Conservation (phyloP, 2,797 vertebrate species). For the Discoglossus pictus region DNA sequence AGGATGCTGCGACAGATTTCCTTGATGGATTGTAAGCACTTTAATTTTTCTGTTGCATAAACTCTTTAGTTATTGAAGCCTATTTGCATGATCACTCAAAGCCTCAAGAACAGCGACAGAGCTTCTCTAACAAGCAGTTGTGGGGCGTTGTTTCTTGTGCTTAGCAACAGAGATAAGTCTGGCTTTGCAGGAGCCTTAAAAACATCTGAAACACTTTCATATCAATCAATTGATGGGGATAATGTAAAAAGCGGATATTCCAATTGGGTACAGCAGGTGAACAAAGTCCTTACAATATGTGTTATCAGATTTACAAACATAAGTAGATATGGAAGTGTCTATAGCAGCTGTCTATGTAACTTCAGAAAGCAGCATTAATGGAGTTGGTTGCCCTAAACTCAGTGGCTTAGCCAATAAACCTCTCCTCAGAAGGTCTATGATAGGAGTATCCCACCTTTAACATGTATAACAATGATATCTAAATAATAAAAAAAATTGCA, state of each 20-base stretch:
- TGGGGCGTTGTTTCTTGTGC: constrained; percentile 41
- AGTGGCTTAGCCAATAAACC: no score
- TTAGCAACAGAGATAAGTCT: constrained; percentile 35
- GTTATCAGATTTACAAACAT: no score
- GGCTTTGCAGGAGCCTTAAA: constrained; percentile 15
- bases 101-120: constrained; percentile 38
- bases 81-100: constrained; percentile 52
- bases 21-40: constrained; percentile 53
- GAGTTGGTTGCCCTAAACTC: no score
- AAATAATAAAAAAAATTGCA: no score
- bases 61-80: constrained; percentile 50
- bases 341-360: no score
- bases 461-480: no score
- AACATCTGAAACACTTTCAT: constrained; percentile 4
- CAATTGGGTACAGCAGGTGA: no score
- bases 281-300: no score
- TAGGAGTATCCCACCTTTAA: no score
- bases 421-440: no score
- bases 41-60: constrained; percentile 52
- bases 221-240: constrained; percentile 12
- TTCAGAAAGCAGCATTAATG: no score
- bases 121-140: constrained; percentile 46
- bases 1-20: constrained; percentile 48
- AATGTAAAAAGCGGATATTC: neutral
- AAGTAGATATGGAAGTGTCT: no score